Conservation (phyloP, 2,113 vertebrate species). For the Archocentrus centrarchus region DNA sequence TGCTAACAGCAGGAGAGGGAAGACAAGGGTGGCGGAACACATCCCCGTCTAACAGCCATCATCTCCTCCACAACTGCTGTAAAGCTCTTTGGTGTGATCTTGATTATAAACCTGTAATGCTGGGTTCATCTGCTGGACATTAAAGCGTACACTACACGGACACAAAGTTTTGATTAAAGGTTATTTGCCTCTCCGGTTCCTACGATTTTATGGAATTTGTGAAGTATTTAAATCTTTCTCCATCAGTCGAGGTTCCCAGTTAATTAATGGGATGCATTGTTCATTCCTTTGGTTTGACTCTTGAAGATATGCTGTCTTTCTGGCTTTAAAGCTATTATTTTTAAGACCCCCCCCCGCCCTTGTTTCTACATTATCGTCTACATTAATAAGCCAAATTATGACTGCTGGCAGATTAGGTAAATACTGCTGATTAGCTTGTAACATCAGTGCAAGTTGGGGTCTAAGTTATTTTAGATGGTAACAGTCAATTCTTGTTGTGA, state of each 20-base stretch:
- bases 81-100: constrained; percentile 41
- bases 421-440: background rate
- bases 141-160: background rate
- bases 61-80: constrained; percentile 30
- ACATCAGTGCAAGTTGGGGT: background rate
- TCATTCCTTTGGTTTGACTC: background rate
- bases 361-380: background rate
- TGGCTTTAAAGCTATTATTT: constrained; percentile 7
- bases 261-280: background rate
- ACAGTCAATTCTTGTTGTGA: background rate
- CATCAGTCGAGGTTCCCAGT: background rate
- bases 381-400: constrained; percentile 5
- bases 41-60: constrained; percentile 33
- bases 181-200: background rate
- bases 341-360: background rate
- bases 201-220: background rate
- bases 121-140: constrained; percentile 21
- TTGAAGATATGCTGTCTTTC: background rate
- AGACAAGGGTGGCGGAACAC: constrained; percentile 41
- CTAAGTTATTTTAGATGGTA: background rate
- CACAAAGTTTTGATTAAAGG: background rate
- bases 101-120: constrained; percentile 37
- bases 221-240: background rate
- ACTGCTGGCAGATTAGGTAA: background rate
- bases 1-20: constrained; percentile 43